Evolutionary conservation across 2,113 vertebrate species (phyloP), one percentile per base, ranked within the genome.

Genomic region (Chloropsis hardwickii): DNA sequence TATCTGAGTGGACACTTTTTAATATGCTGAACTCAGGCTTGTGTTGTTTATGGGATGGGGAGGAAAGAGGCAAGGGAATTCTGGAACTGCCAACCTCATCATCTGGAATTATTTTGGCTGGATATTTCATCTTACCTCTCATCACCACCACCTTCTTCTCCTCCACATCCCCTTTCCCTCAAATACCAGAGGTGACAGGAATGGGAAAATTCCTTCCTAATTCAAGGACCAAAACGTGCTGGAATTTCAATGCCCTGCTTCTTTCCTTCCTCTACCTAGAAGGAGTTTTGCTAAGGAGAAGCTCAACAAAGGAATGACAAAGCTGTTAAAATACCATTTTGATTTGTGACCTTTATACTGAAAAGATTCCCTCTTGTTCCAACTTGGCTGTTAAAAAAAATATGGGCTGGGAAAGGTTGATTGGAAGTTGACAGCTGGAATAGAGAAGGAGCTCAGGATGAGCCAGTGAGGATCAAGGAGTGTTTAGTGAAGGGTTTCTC

Each of bases 1-100:
- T 95, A 87, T 76, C 70, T 85, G 33, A 90, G n/a, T 86, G 92
- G 94, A 79, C 81, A 72, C 69, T 91, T 95, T 70, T 83, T 57
- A 88, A 94, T 90, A 69, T 15, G 79, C 94, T 96, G 88, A 85
- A 85, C 58, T 94, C 79, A 70, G 58, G 54, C 74, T 51, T 0
- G 0, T 12, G 57, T 39, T 81, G 48, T 79, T 94, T 80, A n/a
- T 84, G 16, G 54, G 42, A 56, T 83, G 53, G 56, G 4, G 7
- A 66, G 39, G 23, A 69, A 50, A 78, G 48, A n/a, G 37, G 17
- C 25, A 13, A 39, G 19, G 21, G n/a, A 74, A 40, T 42, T 45
- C 15, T 78, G 61, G 60, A 72, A 76, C 44, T 61, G 31, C 71
- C 83, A 90, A 58, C 48, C 24, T 94, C 85, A 65, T 72, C 50